Conservation (phyloP, 2,113 vertebrate genomes). For the Symphodus melops region DNA sequence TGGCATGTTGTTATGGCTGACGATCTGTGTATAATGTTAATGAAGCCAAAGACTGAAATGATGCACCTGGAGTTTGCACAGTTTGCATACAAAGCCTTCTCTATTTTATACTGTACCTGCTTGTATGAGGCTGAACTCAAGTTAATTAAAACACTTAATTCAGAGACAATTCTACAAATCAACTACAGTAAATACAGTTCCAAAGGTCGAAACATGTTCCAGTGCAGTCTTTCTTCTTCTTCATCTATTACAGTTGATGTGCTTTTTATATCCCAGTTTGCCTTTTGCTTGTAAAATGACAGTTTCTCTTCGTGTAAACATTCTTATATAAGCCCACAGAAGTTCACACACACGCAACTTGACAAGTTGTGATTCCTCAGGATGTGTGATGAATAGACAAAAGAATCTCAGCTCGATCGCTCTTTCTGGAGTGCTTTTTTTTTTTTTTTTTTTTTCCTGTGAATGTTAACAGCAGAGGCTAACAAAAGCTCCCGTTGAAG, state of each 20-base stretch:
- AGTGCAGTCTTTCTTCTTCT: too few relatives aligned
- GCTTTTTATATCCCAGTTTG: not conserved
- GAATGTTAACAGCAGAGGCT: conserved; percentile 42
- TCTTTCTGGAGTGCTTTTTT: conserved; percentile 49
- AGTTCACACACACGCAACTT: conserved; percentile 17
- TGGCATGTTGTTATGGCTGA: too few relatives aligned
- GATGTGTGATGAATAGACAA: conserved; percentile 45
- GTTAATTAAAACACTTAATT: too few relatives aligned
- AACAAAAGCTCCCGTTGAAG: conserved; percentile 64
- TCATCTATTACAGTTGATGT: not conserved
- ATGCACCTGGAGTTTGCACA: too few relatives aligned
- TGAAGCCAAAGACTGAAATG: too few relatives aligned
- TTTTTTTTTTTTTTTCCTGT: not conserved
- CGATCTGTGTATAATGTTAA: too few relatives aligned
- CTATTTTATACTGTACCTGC: too few relatives aligned
- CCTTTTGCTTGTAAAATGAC: not conserved
- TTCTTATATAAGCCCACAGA: conserved; percentile 57
- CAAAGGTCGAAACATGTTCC: too few relatives aligned
- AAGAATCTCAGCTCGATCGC: conserved; percentile 36
- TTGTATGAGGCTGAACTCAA: too few relatives aligned
- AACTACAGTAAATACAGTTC: too few relatives aligned
- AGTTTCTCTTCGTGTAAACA: conserved; percentile 29
- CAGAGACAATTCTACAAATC: too few relatives aligned
- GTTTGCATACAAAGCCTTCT: too few relatives aligned
- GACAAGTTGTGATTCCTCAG: conserved; percentile 23